These are phyloP conservation scores for Taeniopygia guttata DNA, from an alignment of 2,797 vertebrate species.

Conservation along the genomic window DNA sequence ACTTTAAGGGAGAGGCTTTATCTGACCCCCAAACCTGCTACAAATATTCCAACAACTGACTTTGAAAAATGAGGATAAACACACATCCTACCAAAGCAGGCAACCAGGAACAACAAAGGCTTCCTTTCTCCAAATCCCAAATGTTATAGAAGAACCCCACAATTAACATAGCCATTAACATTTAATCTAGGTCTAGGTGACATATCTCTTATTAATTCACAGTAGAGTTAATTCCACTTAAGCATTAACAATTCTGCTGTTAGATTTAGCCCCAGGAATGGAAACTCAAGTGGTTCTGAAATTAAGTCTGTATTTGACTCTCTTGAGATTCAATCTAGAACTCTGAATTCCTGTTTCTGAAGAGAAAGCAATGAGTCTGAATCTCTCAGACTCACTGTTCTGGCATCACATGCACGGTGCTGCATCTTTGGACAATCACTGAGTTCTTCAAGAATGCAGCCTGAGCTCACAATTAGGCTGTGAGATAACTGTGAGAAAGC, in stretches of 20 bases:
- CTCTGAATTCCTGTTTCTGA: neutral
- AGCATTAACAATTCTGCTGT: neutral
- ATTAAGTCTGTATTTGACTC: neutral
- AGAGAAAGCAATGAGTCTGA: neutral
- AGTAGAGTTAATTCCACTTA: neutral
- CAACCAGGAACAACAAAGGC: neutral
- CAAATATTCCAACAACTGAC: neutral
- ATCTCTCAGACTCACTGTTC: neutral
- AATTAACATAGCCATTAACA: neutral
- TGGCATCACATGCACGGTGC: rapidly evolving
- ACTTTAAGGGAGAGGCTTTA: neutral
- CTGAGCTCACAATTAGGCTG: neutral
- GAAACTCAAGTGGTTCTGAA: neutral
- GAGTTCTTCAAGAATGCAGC: neutral
- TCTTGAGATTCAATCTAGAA: neutral
- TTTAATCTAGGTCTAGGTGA: neutral
- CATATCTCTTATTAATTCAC: neutral
- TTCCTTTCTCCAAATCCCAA: neutral
- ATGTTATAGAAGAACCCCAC: neutral
- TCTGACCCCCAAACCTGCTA: neutral
- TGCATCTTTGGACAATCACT: neutral
- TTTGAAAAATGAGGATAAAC: neutral
- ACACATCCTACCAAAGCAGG: neutral
- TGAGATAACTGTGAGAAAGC: neutral
- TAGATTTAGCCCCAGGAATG: neutral